Base-by-base conservation (phyloP, 2,888 invertebrate genomes). In the Apodemia mormo region DNA sequence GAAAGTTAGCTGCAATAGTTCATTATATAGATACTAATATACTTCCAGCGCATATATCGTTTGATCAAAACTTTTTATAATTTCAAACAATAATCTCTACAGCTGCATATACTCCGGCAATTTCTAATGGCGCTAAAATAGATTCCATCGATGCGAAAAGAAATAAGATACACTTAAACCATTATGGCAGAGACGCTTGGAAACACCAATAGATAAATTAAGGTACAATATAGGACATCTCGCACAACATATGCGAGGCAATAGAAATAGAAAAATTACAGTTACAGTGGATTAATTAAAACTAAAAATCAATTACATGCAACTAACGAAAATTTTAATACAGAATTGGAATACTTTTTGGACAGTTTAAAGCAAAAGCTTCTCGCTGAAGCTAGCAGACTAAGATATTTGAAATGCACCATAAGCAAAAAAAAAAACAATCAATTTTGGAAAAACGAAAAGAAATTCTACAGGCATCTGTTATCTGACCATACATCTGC, bases 151-250 rank as follows among this genome's bases (percentile, higher is more conserved):
- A 29, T 6, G 40, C 33, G 7, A 58, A 2, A 45, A n/a, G 8
- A 14, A 49, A 40, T 12, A 52, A 12, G 56, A 33, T 0, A 67
- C 12, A 22, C 30, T n/a, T 2, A 72, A 71, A 45, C 66, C 68
- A 30, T 65, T 58, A 10, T 76, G 74, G 75, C 72, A 74, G 65
- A 72, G 9, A n/a, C 69, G 74, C 37, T 12, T 74, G 30, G 70
- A 75, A 68, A 68, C 61, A 22, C 56, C 65, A 66, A 22, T 75
- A 49, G 52, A 58, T 9, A 68, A 70, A 7, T 22, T 75, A 56
- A 64, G 75, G 71, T 37, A 58, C 73, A 1, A 49, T 49, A 14
- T 75, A 58, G 74, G 69, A 12, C 33, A 68, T 66, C 40, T 74
- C 4, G 70, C 68, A 37, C 61, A 72, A 37, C 70, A 66, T 66